Conservation (phyloP, 2,797 vertebrate species). For the Crenichthys baileyi region DNA sequence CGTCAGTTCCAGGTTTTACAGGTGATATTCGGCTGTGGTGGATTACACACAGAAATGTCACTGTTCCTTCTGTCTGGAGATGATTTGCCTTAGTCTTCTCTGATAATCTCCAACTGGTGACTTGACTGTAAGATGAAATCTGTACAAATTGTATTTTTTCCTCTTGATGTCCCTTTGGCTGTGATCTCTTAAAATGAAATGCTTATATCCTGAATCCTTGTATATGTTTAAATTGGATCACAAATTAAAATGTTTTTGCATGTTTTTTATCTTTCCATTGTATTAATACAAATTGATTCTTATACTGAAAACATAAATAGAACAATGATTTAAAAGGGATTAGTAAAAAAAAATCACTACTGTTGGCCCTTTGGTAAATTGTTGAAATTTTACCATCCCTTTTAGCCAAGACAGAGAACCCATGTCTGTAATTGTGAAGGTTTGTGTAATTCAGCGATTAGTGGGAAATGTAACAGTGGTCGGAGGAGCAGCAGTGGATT, state of each 20-base stretch:
- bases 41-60: constrained; percentile 82
- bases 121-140: constrained; percentile 90
- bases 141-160: constrained; percentile 94
- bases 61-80: constrained; percentile 88
- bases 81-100: constrained; percentile 86
- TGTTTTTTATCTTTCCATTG: constrained; percentile 95
- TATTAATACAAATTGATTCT: constrained; percentile 39
- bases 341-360: no score
- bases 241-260: constrained; percentile 97
- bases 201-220: constrained; percentile 89
- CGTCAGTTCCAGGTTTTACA: constrained; percentile 87
- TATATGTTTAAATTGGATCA: constrained; percentile 99
- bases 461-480: no score
- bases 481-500: no score
- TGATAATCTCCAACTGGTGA: constrained; percentile 83
- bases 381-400: no score
- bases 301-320: neutral
- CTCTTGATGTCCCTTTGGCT: constrained; percentile 81
- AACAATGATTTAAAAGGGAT: no score
- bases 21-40: constrained; percentile 82
- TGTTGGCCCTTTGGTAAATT: no score
- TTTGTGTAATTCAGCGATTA: no score
- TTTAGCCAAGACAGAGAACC: no score
- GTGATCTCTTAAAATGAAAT: constrained; percentile 91
- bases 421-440: no score